Evolutionary conservation across 2,113 vertebrate species (phyloP), one percentile per base, ranked within the genome.

Genomic region (Lontra canadensis): DNA sequence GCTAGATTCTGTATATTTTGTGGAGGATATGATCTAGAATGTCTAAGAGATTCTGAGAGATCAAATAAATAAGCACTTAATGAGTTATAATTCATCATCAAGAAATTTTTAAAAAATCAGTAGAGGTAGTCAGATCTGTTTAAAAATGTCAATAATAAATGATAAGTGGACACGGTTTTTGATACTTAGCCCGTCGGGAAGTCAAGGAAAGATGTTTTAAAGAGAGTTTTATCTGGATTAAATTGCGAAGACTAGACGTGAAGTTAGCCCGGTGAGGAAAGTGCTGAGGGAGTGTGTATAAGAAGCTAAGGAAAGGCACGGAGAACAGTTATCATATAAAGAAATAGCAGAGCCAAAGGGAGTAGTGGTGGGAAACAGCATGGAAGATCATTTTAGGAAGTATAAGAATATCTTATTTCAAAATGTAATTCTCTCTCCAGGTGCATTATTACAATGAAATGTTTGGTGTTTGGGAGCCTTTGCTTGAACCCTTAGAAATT

Each of bases 381-480:
- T 78, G 34, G 52, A 86, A 82, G 39, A 49, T 78, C 7, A 31
- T 92, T 94, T 84, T 93, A 79, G 12, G 79, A 94, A 79, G 76
- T 93, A 74, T 18, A 15, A 95, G 44, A 78, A 88, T 91, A 21
- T 14, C 78, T 94, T 15, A 80, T 34, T 97, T 79, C n/a, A 92
- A 96, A 88, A 69, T n/a, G 57, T 67, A n/a, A 90, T 83, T 98
- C 14, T 98, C 90, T 98, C 11, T 98, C 0, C 96, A 99, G 99
- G 99, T 99, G 23, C 99, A 99, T 98, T 99, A 99, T 98, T 99
- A 99, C 97, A 99, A 99, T 63, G 99, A 99, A 98, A 98, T 99
- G 96, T 98, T 99, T 98, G 99, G 99, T 2, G 99, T 99, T 8
- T 99, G 99, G 99, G 99, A 99, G 67, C 99, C 99, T 20, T 99